Base-by-base conservation (phyloP, 2,113 vertebrate species). In the Dolichotis patagonum region DNA sequence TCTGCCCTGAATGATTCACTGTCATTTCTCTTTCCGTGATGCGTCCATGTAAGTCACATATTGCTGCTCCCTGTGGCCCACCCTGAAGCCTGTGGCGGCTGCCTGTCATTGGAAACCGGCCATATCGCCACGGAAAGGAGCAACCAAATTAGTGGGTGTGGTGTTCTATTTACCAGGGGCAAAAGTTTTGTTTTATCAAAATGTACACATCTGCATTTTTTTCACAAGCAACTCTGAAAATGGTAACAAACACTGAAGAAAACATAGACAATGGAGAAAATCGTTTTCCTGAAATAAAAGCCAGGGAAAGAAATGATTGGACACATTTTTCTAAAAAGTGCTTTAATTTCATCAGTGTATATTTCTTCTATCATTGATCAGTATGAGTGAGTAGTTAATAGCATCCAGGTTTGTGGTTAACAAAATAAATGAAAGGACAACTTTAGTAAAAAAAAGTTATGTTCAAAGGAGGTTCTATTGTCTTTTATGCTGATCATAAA, bases 11-110 rank as follows among this genome's bases (percentile, higher is more conserved):
- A 43, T 17, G 28, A 85, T 49, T 6, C 10, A 8, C 38, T 46
- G 10, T n/a, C 22, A 35, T 43, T 17, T 43, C 3, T 26, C 6
- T 46, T 52, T 78, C 85, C 3, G n/a, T 8, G 17, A 22, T 20
- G 6, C 0, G 0, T 28, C 7, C 19, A 6, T 1, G 0, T 7
- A 46, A 41, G 20, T 41, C 60, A 26, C 32, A 20, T 2, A n/a
- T 24, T 6, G 12, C 26, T 11, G n/a, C 2, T 17, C 0, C 4
- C 0, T 24, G 30, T 69, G 58, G 16, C 80, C 7, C 0, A 14
- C 38, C 30, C 35, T 82, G 5, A 88, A 41, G 13, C 28, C 30
- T 1, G 0, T 0, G 1, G 0, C 56, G 83, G 26, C 43, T 35
- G 3, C 35, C 11, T 8, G 24, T 32, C 65, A 35, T 19, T 28